Evolutionary conservation across 1,140 invertebrate species (phyloP).

Genomic region (Akabosia matsudoensis): DNA sequence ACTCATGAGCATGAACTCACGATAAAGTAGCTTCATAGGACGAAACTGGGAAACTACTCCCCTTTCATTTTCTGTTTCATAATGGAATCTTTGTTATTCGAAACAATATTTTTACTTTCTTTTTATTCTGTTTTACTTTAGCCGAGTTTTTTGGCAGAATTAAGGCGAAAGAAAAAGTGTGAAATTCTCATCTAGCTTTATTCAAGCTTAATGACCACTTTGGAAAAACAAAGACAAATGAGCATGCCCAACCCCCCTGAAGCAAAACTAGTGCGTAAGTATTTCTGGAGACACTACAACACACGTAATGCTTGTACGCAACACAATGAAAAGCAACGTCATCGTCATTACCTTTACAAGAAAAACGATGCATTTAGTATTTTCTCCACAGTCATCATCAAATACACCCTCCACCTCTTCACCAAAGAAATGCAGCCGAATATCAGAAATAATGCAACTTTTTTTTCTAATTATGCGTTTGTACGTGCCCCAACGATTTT

Average conservation of each 20-base stretch:
- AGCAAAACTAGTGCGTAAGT: not conserved
- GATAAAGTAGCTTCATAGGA: too few relatives aligned
- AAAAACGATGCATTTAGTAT: constrained; percentile 1
- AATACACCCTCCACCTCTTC: not conserved
- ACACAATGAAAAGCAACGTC: not conserved
- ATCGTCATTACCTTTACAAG: not conserved
- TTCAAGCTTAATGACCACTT: constrained; percentile 1
- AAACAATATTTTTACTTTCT: not conserved
- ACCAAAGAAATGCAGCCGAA: too few relatives aligned
- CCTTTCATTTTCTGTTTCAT: not conserved
- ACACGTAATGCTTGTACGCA: too few relatives aligned
- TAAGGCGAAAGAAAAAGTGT: not conserved
- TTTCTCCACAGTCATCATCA: not conserved
- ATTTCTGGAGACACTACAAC: not conserved
- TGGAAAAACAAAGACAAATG: constrained; percentile 2
- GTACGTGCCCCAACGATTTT: not conserved
- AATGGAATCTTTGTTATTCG: not conserved
- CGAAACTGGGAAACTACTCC: not conserved
- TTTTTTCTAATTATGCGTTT: not conserved
- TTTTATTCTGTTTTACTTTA: not conserved
- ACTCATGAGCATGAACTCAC: too few relatives aligned
- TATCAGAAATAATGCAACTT: too few relatives aligned
- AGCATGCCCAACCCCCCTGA: not conserved
- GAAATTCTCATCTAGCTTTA: not conserved
- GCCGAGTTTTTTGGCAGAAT: not conserved